A percentile compares a stretch with the other conserved stretches of the same genome.
Evolutionary conservation across 2,797 vertebrate species (phyloP).

Genomic region (Acridotheres tristis): DNA sequence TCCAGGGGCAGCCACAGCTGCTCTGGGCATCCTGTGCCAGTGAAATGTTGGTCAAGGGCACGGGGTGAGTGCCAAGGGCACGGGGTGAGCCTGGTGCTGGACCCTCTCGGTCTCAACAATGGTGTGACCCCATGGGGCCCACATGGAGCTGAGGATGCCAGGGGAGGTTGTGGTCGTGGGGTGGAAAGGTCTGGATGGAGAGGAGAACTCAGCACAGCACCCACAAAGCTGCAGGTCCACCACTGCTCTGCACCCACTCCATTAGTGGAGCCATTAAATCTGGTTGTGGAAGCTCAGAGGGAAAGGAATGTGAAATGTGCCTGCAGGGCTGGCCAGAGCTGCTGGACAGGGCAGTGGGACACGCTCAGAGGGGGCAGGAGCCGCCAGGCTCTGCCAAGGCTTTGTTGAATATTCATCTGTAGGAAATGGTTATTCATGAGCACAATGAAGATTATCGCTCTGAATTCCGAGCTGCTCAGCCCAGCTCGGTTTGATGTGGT

Average conservation of each 20-base stretch:
- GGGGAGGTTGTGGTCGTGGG: fast-evolving
- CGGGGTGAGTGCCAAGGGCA: background rate
- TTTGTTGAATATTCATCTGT: background rate
- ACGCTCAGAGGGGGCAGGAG: background rate
- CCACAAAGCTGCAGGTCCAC: background rate
- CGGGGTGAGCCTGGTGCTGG: background rate
- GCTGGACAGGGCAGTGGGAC: background rate
- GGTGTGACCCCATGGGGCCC: fast-evolving
- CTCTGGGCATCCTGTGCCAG: background rate
- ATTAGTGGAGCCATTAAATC: background rate
- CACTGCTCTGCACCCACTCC: background rate
- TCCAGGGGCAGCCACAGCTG: background rate
- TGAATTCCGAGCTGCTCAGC: background rate
- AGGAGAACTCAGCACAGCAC: background rate
- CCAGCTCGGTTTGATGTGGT: slow-evolving; percentile 19
- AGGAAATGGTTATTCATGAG: slow-evolving; percentile 55
- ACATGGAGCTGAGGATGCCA: fast-evolving
- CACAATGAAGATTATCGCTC: background rate
- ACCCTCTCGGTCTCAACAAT: fast-evolving
- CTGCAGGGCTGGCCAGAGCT: background rate
- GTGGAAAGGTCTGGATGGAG: background rate
- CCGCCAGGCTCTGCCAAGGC: background rate
- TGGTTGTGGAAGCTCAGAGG: fast-evolving
- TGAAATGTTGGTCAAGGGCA: background rate
- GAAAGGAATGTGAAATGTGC: background rate